Conservation (phyloP, 2,797 vertebrate species). For the Melanogrammus aeglefinus region DNA sequence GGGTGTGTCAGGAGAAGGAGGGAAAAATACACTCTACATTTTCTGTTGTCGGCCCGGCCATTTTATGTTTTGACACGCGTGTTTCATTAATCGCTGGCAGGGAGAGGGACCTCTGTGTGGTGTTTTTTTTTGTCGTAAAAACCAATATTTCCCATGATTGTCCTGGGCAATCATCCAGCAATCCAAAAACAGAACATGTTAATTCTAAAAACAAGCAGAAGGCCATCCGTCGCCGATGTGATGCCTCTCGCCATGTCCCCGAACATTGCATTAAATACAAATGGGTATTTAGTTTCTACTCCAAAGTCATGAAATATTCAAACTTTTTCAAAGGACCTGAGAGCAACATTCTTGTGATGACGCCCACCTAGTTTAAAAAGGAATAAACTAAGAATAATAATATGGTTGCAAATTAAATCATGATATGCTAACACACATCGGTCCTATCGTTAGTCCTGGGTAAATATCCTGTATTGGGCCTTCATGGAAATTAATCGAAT, state of each 20-base stretch:
- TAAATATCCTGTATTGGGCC: neutral
- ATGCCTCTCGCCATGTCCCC: neutral
- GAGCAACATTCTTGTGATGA: neutral
- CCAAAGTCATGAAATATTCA: neutral
- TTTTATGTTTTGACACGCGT: neutral
- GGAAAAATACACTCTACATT: neutral
- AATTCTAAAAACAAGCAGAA: neutral
- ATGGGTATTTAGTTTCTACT: neutral
- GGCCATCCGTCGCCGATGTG: neutral
- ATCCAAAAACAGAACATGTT: neutral
- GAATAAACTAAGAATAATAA: neutral
- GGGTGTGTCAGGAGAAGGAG: neutral
- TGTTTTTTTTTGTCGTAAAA: neutral
- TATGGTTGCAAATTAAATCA: neutral
- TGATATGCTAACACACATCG: neutral
- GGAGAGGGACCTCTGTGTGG: neutral
- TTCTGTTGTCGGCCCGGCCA: neutral
- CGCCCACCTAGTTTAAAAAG: neutral
- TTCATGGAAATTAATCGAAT: neutral
- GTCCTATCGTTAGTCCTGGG: neutral
- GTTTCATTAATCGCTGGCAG: neutral
- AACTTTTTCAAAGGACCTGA: neutral
- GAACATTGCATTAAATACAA: neutral
- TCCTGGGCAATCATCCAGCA: neutral
- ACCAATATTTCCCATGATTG: neutral